Evolutionary conservation across 2,113 vertebrate species (phyloP).

Genomic region (Vanacampus margaritifer): DNA sequence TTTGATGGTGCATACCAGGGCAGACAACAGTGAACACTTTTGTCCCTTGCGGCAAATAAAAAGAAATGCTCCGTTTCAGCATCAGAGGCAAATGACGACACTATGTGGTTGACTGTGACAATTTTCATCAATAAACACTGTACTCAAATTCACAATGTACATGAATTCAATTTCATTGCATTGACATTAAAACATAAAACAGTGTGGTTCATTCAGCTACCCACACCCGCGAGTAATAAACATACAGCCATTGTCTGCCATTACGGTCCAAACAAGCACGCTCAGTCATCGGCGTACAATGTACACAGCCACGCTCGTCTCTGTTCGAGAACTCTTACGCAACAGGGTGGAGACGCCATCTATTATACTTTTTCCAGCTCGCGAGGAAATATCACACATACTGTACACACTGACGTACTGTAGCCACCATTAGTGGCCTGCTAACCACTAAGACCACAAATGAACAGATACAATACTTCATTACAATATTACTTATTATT

Average conservation of each 20-base stretch:
- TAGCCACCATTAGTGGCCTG: constrained; percentile 43
- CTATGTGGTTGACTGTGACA: not conserved
- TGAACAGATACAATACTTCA: not conserved
- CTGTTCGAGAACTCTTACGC: constrained; percentile 41
- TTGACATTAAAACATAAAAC: constrained; percentile 1
- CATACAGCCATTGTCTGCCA: constrained; percentile 38
- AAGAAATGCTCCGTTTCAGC: not conserved
- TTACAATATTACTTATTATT: not conserved
- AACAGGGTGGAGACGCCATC: constrained; percentile 42
- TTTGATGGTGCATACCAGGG: not conserved
- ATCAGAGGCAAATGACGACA: not conserved
- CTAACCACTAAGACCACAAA: constrained; percentile 23
- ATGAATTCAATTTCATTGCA: not conserved
- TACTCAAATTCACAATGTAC: not conserved
- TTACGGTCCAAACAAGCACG: constrained; percentile 45
- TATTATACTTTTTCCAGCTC: constrained; percentile 42
- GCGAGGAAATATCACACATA: constrained; percentile 56
- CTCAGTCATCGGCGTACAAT: constrained; percentile 37
- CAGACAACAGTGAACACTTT: not conserved
- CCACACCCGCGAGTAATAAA: not conserved
- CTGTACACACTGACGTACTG: not conserved
- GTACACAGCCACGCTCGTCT: constrained; percentile 16
- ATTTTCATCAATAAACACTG: too few species aligned
- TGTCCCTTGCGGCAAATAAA: not conserved
- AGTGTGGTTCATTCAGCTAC: constrained; percentile 1